Base-by-base conservation (phyloP, 1,140 invertebrate genomes). In the Drosophila saltans region DNA sequence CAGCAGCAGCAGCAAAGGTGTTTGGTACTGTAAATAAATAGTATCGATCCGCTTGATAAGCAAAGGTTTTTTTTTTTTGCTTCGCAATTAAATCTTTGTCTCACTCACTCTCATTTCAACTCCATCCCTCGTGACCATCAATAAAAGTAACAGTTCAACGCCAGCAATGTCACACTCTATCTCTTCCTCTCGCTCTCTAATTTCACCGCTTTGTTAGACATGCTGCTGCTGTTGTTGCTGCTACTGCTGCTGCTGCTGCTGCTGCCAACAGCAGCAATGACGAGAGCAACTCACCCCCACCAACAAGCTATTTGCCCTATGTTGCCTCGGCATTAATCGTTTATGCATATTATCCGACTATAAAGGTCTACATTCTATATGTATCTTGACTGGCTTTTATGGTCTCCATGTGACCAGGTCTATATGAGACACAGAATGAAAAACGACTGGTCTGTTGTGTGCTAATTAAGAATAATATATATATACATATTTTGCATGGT, bases 131-230 rank as follows among this genome's bases (percentile, higher is more conserved):
- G n/a, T 1, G 45, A 52, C 45, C 45, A 52, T 52, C 45, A 52
- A 48, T 52, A 52, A 52, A 52, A 52, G 45, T 52, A 52, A 52
- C 45, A 52, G 45, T 52, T 52, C 45, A 26, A 52, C 45, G 45
- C 45, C 45, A 52, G 45, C 45, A 52, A 52, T 52, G 45, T 52
- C 45, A 52, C 45, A 52, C 45, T 52, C 45, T 52, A 26, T 52
- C 45, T 52, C 45, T 52, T 52, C 45, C 45, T 52, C 45, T 52
- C 45, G 45, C 45, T 52, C 45, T 52, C 45, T 52, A 52, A 52
- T 52, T 26, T 52, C 9, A 52, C 24, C 45, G 45, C 45, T 52
- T 52, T 52, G 45, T 52, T 52, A 52, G 45, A 52, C 21, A 52
- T 52, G 45, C 45, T 52, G 45, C 45, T 52, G 45, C 45, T 10